phyloP scores from a whole-genome alignment of 2,888 invertebrate species.

The Argynnis bischoffii region DNA sequence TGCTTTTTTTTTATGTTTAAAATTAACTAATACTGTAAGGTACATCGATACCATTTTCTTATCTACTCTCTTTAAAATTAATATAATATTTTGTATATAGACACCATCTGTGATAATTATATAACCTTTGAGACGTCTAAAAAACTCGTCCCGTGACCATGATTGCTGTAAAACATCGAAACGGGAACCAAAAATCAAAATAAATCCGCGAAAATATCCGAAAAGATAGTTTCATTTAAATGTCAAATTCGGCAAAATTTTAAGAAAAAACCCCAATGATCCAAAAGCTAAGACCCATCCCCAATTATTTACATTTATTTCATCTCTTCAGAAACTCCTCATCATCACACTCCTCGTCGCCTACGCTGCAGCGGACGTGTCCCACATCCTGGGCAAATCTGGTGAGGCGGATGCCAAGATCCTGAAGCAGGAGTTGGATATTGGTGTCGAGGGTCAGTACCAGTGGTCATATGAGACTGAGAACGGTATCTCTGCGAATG shows the following conservation, averaged over 20 bases:
- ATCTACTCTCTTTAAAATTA: no score
- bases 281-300: background rate
- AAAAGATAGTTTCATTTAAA: no score
- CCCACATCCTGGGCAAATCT: conserved; percentile 52
- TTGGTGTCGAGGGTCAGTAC: conserved; percentile 75
- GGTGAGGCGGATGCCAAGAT: conserved; percentile 53
- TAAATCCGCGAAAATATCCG: no score
- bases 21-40: no score
- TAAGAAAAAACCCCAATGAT: background rate
- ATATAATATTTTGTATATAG: no score
- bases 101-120: no score
- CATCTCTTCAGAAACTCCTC: conserved; percentile 41
- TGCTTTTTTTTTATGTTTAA: no score
- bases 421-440: conserved; percentile 58
- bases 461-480: conserved; percentile 79
- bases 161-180: no score
- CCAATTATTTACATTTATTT: background rate
- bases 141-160: no score
- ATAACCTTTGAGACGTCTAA: no score
- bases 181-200: no score
- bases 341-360: conserved; percentile 40
- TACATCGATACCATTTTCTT: no score
- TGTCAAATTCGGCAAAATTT: background rate
- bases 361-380: conserved; percentile 56
- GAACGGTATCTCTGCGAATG: conserved; percentile 82